Evolutionary conservation across 2,888 invertebrate genomes (phyloP).

Genomic region (Pandemis corylana): DNA sequence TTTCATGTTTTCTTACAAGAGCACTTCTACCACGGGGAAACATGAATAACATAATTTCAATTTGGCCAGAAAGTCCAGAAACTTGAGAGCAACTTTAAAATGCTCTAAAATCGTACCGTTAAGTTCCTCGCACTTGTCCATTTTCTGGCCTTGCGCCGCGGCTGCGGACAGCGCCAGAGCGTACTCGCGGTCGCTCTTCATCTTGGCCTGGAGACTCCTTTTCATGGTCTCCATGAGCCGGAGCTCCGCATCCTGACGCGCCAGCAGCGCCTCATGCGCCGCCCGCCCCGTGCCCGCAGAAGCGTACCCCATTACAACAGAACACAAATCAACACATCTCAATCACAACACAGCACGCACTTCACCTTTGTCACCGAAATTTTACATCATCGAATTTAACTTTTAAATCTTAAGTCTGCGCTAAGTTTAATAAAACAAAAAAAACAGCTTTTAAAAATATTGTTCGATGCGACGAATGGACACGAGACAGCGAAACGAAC

Average conservation of each 20-base stretch:
- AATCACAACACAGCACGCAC: constrained; percentile 73
- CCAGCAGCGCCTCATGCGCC: constrained; percentile 95
- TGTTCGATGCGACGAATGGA: constrained; percentile 44
- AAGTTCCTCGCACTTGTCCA: constrained; percentile 90
- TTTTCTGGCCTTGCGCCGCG: constrained; percentile 92
- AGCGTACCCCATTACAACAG: constrained; percentile 91
- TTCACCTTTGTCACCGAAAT: constrained; percentile 69
- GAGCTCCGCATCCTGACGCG: constrained; percentile 96
- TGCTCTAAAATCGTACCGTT: constrained; percentile 77
- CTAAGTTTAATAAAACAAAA: constrained; percentile 51
- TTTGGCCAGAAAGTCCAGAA: not conserved
- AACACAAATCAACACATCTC: constrained; percentile 72
- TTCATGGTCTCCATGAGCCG: constrained; percentile 96
- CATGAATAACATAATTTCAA: not conserved
- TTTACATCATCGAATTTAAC: constrained; percentile 60
- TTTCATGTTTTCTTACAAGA: constrained; percentile 1
- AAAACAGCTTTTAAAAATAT: constrained; percentile 57
- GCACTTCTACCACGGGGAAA: not conserved
- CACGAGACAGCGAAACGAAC: constrained; percentile 49
- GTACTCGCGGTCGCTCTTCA: constrained; percentile 97
- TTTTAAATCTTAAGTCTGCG: constrained; percentile 38
- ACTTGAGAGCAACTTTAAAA: not conserved
- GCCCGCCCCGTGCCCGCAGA: constrained; percentile 93
- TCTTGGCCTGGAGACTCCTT: constrained; percentile 92
- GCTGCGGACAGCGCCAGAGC: constrained; percentile 92